Evolutionary conservation across 2,113 vertebrate genomes (phyloP), one percentile per base, ranked within the genome.

Genomic region (Xyrauchen texanus): DNA sequence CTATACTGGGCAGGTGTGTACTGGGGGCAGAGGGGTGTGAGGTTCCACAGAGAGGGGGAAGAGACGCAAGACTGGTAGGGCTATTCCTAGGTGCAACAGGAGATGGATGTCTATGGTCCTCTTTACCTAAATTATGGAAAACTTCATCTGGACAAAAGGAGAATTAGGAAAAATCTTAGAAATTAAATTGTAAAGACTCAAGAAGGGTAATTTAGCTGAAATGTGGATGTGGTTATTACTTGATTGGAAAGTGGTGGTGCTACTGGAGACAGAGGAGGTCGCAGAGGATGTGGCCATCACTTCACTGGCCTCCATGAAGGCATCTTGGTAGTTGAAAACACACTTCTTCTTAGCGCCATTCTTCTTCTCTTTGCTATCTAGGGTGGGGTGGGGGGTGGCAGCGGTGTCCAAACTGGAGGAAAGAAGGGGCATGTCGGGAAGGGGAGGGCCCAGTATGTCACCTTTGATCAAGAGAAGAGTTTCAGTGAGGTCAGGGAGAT

Each of bases 271-370:
- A 0, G 96, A 97, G 73, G 96, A 96, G 3, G 95, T 94, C 86
- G 97, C 94, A 10, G 96, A 96, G 0, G 97, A 98, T 3, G 96
- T 97, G 88, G 96, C 96, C 97, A 98, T 97, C 74, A 96, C 95
- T 83, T 96, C 95, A 87, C 94, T 96, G 84, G 96, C 92, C 90
- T 98, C 97, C 95, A 97, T 93, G 90, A 98, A 98, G 92, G 96
- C 95, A 91, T 98, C 97, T 90, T 98, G 97, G 93, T 98, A 99
- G 91, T 96, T 98, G 88, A 98, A 98, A 67, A 98, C 92, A 93
- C 97, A 98, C 89, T 99, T 99, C 93, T 98, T 98, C 91, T 97
- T 97, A 63, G 94, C 93, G 68, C 93, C 84, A 13, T 87, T 95
- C 91, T 96, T 97, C 86, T 94, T 98, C 88, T 98, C 96, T 85